Conservation (phyloP, 2,797 vertebrate genomes). For the Forpus xanthops region DNA sequence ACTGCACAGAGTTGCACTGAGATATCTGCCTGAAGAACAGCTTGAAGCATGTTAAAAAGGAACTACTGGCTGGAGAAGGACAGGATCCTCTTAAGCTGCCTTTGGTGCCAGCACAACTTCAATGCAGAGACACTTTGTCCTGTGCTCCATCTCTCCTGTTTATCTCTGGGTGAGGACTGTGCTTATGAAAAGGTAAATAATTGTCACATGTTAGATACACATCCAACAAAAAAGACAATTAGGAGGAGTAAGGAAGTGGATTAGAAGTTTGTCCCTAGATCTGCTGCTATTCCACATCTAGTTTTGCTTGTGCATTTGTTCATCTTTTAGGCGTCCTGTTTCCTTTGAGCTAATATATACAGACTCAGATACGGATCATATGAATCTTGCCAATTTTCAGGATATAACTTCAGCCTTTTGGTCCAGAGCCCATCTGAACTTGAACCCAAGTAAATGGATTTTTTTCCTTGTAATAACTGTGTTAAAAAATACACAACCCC, state of each 20-base stretch:
- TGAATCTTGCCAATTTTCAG: background rate
- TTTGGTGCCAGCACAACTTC: background rate
- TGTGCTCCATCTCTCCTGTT: background rate
- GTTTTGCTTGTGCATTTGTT: background rate
- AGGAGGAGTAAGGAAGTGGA: background rate
- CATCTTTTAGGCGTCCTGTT: background rate
- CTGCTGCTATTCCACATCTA: background rate
- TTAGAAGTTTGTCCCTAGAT: background rate
- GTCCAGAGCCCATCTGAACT: background rate
- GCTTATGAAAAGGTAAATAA: slow-evolving; percentile 9
- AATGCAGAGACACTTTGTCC: slow-evolving; percentile 4
- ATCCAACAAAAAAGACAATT: background rate
- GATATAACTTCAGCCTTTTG: slow-evolving; percentile 5
- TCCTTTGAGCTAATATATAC: background rate
- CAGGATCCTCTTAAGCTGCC: background rate
- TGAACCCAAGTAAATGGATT: background rate
- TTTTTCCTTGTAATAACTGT: background rate
- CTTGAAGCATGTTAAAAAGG: background rate
- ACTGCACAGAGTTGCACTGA: background rate
- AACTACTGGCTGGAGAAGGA: background rate
- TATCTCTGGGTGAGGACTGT: slow-evolving; percentile 36
- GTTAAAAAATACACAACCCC: background rate
- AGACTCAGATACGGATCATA: background rate
- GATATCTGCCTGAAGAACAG: background rate
- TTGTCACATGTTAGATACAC: background rate